A percentile compares a stretch with the other conserved stretches of the same genome.
Evolutionary conservation across 2,797 vertebrate genomes (phyloP).

Genomic region (Rhodeus uyekii): DNA sequence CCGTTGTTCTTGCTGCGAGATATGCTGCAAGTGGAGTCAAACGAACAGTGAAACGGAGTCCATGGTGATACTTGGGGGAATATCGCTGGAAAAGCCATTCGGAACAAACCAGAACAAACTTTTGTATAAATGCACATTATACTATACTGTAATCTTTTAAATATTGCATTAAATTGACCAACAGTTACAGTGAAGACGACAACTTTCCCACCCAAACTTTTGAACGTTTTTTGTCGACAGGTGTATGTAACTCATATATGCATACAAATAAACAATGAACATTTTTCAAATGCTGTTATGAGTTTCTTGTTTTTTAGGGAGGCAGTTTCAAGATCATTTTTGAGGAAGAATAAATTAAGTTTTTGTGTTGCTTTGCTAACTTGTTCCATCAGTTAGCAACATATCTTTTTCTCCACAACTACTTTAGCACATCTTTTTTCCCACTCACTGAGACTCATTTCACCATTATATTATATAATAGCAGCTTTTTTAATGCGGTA

Average conservation of each 20-base stretch:
- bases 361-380: neutral
- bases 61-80: no score
- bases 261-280: neutral
- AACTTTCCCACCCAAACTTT: neutral
- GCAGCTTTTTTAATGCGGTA: constrained; percentile 17
- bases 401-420: constrained; percentile 33
- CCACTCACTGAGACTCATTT: constrained; percentile 34
- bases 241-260: neutral
- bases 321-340: neutral
- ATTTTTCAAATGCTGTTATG: neutral
- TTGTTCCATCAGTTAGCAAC: constrained; percentile 6
- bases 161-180: no score
- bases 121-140: no score
- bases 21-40: no score
- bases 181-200: neutral
- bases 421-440: constrained; percentile 31
- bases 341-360: constrained; percentile 1
- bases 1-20: no score
- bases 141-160: no score
- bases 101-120: no score
- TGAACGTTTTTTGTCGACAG: neutral
- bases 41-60: no score
- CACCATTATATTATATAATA: constrained; percentile 31
- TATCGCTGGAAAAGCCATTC: no score
- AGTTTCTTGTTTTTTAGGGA: neutral